These are phyloP conservation scores for Oncorhynchus keta DNA, from an alignment of 2,113 vertebrate genomes.

Conservation along the genomic window DNA sequence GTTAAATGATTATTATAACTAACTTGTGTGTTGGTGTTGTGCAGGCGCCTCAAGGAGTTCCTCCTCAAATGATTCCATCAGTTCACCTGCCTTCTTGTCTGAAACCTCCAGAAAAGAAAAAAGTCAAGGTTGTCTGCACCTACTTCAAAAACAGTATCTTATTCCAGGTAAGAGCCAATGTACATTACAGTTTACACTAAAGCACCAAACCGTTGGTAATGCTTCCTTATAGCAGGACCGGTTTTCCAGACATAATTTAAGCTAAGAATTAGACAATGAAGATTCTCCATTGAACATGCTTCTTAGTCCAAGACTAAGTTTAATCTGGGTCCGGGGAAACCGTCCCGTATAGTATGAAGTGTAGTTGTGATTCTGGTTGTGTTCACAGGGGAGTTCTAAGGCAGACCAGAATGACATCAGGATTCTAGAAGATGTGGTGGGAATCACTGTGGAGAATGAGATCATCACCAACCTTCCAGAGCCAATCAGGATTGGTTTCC, in stretches of 20 bases:
- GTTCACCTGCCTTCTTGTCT: slow-evolving; percentile 58
- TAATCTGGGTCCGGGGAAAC: too few species aligned
- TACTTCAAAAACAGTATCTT: slow-evolving; percentile 52
- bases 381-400: not conserved
- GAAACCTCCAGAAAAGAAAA: slow-evolving; percentile 18
- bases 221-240: too few species aligned
- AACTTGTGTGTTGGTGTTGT: slow-evolving; percentile 9
- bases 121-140: slow-evolving; percentile 54
- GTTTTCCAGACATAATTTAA: too few species aligned
- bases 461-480: slow-evolving; percentile 57
- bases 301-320: too few species aligned
- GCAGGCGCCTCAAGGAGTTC: slow-evolving; percentile 9
- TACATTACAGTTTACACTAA: too few species aligned
- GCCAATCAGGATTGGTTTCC: slow-evolving; percentile 65
- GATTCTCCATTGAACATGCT: too few species aligned
- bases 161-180: slow-evolving; percentile 59
- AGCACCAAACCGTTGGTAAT: too few species aligned
- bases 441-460: slow-evolving; percentile 66
- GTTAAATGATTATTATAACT: not conserved
- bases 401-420: not conserved
- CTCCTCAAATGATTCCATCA: not conserved
- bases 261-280: too few species aligned
- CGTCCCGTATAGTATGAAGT: not conserved
- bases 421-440: slow-evolving; percentile 61
- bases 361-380: not conserved